A percentile compares a stretch with the other conserved stretches of the same genome.
phyloP scores from a whole-genome alignment of 2,888 invertebrate species.

The Caenorhabditis auriculariae region DNA sequence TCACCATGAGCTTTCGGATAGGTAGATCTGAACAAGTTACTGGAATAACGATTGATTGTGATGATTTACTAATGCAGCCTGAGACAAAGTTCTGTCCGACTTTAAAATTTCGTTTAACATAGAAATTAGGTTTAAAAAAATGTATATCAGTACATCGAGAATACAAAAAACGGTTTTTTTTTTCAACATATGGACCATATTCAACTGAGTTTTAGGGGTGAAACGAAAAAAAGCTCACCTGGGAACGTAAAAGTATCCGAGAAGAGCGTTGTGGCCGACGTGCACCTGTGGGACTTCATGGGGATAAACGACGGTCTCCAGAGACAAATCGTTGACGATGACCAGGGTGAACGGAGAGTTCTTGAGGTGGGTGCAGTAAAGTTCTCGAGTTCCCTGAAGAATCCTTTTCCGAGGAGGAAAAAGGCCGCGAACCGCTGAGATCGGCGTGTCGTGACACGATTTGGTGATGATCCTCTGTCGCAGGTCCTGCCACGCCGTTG shows the following conservation, averaged over 20 bases:
- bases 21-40: too few relatives aligned
- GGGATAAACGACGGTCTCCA: constrained; percentile 10
- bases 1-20: too few relatives aligned
- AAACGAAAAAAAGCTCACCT: constrained; percentile 1
- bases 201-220: not conserved
- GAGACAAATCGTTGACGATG: constrained; percentile 20
- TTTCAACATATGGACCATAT: too few relatives aligned
- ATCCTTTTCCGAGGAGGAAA: constrained; percentile 8
- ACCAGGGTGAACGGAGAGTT: constrained; percentile 40
- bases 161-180: too few relatives aligned
- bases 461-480: constrained; percentile 38
- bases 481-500: constrained; percentile 36
- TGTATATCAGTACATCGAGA: too few relatives aligned
- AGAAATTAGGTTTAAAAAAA: too few relatives aligned
- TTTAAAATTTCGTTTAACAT: too few relatives aligned
- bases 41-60: too few relatives aligned
- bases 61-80: too few relatives aligned
- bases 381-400: constrained; percentile 21
- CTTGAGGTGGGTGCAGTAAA: constrained; percentile 26
- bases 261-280: constrained; percentile 8
- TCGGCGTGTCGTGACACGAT: constrained; percentile 40
- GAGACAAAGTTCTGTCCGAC: too few relatives aligned
- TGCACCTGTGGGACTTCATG: constrained; percentile 5
- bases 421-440: not conserved
- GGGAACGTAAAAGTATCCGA: constrained; percentile 10